Base-by-base conservation (phyloP, 2,113 vertebrate species). In the Xenopus borealis region DNA sequence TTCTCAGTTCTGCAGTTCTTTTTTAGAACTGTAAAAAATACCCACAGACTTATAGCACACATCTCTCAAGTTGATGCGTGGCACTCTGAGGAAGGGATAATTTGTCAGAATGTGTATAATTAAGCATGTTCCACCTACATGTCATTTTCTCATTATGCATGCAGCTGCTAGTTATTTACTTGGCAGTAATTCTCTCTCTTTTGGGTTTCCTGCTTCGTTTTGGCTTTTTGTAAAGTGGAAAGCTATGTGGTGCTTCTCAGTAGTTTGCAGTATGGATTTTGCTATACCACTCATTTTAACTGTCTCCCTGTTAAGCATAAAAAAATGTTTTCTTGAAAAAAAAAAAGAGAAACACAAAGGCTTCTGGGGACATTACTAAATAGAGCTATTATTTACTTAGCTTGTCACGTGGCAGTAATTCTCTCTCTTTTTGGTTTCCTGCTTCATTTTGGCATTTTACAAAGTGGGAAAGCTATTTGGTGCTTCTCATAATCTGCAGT, bases 51-150 rank as follows among this genome's bases (percentile, higher is more conserved):
- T 57, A 52, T 53, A 77, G 58, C 67, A 64, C 47, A 55, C 58
- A 20, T 63, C 66, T 70, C 30, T 64, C 62, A 59, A 46, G 12
- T 27, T 77, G 74, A 77, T 77, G 74, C 70, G 59, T 70, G 62
- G 78, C 68, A 71, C 78, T 78, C 33, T 20, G 76, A 76, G 2
- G 30, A 59, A 78, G 72, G 72, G 78, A 81, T 27, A 78, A 80
- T 71, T 66, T 80, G 69, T 70, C 55, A 75, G 59, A 76, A 53
- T 1, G 0, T 44, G 12, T 79, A 0, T 13, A 70, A 82, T 80
- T 23, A 78, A 72, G 59, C 47, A 16, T 63, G 78, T 72, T 69
- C 75, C 64, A n/a, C 57, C 78, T 76, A 75, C 62, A 5, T 55
- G 66, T 62, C 80, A 46, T 62, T 50, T 62, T 68, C 72, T 82